A percentile compares a stretch with the other conserved stretches of the same genome.
These are phyloP conservation scores for Mustela lutreola DNA, from an alignment of 2,113 vertebrate genomes.

Conservation along the genomic window DNA sequence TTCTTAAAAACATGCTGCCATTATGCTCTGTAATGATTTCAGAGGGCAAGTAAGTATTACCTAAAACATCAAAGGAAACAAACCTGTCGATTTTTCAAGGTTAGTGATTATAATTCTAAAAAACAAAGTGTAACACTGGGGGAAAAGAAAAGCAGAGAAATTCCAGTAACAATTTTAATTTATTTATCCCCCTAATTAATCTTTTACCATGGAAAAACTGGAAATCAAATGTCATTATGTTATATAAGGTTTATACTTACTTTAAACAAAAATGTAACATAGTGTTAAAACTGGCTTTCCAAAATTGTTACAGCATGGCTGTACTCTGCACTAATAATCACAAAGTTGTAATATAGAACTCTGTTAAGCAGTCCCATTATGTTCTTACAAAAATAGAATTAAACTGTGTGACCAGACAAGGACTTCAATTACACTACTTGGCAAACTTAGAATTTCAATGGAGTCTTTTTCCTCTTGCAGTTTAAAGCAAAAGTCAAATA, in stretches of 20 bases:
- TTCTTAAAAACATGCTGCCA: conserved; percentile 76
- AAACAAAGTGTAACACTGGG: conserved; percentile 77
- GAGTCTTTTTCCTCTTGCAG: conserved; percentile 86
- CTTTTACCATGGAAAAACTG: conserved; percentile 79
- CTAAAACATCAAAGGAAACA: conserved; percentile 57
- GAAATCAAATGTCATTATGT: conserved; percentile 83
- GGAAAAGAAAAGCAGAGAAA: conserved; percentile 79
- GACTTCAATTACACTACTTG: conserved; percentile 88
- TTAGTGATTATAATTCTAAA: conserved; percentile 82
- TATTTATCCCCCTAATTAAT: conserved; percentile 85
- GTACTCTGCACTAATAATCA: conserved; percentile 80
- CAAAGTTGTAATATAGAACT: conserved; percentile 85
- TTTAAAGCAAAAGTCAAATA: conserved; percentile 84
- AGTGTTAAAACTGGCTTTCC: conserved; percentile 85
- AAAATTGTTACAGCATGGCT: conserved; percentile 83
- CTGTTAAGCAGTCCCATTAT: conserved; percentile 82
- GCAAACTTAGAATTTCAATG: conserved; percentile 86
- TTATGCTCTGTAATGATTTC: conserved; percentile 75
- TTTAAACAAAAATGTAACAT: conserved; percentile 86
- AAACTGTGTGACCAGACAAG: conserved; percentile 86
- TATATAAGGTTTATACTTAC: conserved; percentile 79
- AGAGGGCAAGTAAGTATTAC: conserved; percentile 78
- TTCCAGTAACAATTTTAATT: conserved; percentile 84
- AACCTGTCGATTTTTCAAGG: conserved; percentile 78
- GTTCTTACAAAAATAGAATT: conserved; percentile 89